Conservation (phyloP, 2,113 vertebrate genomes). For the Polyodon spathula region DNA sequence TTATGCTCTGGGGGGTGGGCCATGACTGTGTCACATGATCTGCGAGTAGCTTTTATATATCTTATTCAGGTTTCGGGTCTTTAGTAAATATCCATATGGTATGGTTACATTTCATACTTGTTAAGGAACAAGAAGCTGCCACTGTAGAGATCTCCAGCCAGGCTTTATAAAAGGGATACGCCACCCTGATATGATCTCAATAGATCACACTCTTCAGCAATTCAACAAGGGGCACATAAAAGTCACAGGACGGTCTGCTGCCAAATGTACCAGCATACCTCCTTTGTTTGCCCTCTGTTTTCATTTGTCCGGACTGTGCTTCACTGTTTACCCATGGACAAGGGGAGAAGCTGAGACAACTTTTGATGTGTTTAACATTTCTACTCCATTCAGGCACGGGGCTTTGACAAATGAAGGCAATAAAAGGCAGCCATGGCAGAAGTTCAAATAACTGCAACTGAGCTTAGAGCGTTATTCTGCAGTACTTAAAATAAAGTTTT, state of each 20-base stretch:
- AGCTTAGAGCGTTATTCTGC: slow-evolving; percentile 30
- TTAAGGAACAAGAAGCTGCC: too few species aligned
- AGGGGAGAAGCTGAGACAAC: slow-evolving; percentile 39
- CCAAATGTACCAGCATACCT: slow-evolving; percentile 24
- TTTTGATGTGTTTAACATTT: slow-evolving; percentile 58
- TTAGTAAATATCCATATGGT: too few species aligned
- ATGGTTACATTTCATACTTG: too few species aligned
- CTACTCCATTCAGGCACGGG: slow-evolving; percentile 49
- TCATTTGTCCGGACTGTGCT: slow-evolving; percentile 21
- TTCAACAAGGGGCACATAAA: slow-evolving; percentile 10
- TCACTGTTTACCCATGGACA: slow-evolving; percentile 27
- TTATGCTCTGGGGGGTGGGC: too few species aligned
- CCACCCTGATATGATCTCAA: slow-evolving; percentile 24
- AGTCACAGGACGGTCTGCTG: slow-evolving; percentile 26
- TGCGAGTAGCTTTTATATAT: too few species aligned
- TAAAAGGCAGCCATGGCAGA: slow-evolving; percentile 53
- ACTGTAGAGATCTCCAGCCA: too few species aligned
- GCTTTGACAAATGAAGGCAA: slow-evolving; percentile 58
- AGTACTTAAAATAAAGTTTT: too few species aligned
- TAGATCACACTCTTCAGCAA: slow-evolving; percentile 48
- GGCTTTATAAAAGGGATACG: slow-evolving; percentile 8
- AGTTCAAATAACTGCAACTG: slow-evolving; percentile 51
- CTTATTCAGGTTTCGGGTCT: too few species aligned
- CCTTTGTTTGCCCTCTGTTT: slow-evolving; percentile 41
- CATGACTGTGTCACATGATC: too few species aligned